Percentiles rank a stretch among this genome's conserved stretches.
These are phyloP conservation scores for Spodoptera frugiperda DNA, from an alignment of 1,140 invertebrate species.

Conservation along the genomic window DNA sequence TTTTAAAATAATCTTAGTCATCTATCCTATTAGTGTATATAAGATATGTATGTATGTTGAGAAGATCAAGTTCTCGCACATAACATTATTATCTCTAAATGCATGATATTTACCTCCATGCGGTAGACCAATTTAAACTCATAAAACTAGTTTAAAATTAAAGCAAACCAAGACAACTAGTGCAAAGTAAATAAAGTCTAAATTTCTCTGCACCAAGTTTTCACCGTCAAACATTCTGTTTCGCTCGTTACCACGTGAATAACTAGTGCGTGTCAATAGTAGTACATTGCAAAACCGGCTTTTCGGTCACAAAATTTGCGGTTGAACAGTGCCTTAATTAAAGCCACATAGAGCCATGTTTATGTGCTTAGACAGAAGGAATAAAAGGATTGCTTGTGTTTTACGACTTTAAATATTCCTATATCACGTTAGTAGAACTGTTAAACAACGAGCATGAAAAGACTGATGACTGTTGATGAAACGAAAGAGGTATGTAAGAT, in stretches of 20 bases:
- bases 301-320: conserved; percentile 58
- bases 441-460: too few species aligned
- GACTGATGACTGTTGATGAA: too few species aligned
- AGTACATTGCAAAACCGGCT: conserved; percentile 44
- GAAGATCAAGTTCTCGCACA: too few species aligned
- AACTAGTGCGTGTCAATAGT: conserved; percentile 46
- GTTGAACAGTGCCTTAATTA: conserved; percentile 52
- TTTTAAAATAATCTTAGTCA: too few species aligned
- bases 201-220: not conserved
- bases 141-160: not conserved
- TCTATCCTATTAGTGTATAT: too few species aligned
- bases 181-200: conserved; percentile 21
- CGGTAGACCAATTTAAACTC: not conserved
- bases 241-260: conserved; percentile 46
- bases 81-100: too few species aligned
- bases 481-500: too few species aligned
- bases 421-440: too few species aligned
- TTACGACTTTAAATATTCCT: too few species aligned
- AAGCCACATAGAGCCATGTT: conserved; percentile 36
- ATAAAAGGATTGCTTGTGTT: too few species aligned
- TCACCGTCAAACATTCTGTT: conserved; percentile 24
- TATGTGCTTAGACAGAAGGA: conserved; percentile 8
- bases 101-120: too few species aligned
- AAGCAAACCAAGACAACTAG: not conserved
- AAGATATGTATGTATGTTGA: too few species aligned